Evolutionary conservation across 2,113 vertebrate species (phyloP), one percentile per base, ranked within the genome.

Genomic region (Girardinichthys multiradiatus): DNA sequence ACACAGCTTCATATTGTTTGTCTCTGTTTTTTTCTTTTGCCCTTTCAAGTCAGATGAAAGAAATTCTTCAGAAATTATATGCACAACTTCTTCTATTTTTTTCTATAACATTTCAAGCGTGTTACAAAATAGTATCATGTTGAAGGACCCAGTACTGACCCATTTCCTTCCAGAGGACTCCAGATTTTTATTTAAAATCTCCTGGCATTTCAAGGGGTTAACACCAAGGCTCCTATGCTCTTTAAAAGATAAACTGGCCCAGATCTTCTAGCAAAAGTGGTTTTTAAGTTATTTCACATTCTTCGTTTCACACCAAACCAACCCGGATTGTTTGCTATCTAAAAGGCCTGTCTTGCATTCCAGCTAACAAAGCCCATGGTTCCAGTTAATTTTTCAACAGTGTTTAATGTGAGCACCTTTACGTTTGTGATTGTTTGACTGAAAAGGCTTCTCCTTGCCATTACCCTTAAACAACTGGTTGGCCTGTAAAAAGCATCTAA

Each of bases 11-110:
- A 27, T 73, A 7, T 64, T 35, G 4, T 67, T 1, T 74, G 2
- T 31, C 26, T 51, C 27, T 66, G 29, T 45, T 51, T 2, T 51
- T 37, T 35, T n/a, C 29, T 74, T 74, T 37, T 57, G 0, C 24
- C 37, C 28, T 2, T 75, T 57, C 5, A 66, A 13, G 10, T 48
- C 70, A 77, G 67, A 33, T 51, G 54, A 83, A 29, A 68, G 2
- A 75, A 61, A 71, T 33, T 35, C 42, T 65, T 4, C 2, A 27
- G 11, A 57, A 65, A 13, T 15, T 11, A 10, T 54, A 14, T n/a
- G n/a, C n/a, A n/a, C n/a, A n/a, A n/a, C n/a, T n/a, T n/a, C n/a
- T n/a, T n/a, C n/a, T n/a, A n/a, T n/a, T n/a, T n/a, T n/a, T n/a
- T n/a, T n/a, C n/a, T n/a, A n/a, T n/a, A n/a, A n/a, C n/a, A n/a